Conservation (phyloP, 2,888 invertebrate species). For the Orchesella flavescens region DNA sequence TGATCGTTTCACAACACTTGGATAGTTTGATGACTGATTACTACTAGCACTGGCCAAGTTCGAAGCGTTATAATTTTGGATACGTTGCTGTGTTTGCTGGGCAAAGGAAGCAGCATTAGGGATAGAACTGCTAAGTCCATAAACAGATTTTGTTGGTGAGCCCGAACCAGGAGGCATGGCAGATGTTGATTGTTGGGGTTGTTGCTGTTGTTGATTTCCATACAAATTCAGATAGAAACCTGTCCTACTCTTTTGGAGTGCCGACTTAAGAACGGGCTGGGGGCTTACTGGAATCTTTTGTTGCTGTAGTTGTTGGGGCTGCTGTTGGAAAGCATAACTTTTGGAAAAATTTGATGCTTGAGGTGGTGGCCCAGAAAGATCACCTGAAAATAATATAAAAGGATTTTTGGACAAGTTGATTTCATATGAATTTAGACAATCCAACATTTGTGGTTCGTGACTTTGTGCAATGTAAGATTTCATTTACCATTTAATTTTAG, state of each 20-base stretch:
- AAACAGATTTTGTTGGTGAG: slow-evolving; percentile 38
- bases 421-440: neutral
- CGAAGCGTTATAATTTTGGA: neutral
- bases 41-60: slow-evolving; percentile 1
- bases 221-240: slow-evolving; percentile 61
- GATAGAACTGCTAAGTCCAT: slow-evolving; percentile 17
- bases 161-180: slow-evolving; percentile 1
- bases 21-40: neutral
- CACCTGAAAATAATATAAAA: slow-evolving; percentile 13
- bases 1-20: slow-evolving; percentile 66
- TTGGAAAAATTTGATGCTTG: slow-evolving; percentile 24
- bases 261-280: slow-evolving; percentile 49
- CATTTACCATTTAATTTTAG: slow-evolving; percentile 57
- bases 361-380: slow-evolving; percentile 29
- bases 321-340: slow-evolving; percentile 44
- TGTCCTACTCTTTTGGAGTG: slow-evolving; percentile 61
- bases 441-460: neutral
- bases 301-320: slow-evolving; percentile 35
- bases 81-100: neutral
- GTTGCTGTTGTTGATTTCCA: slow-evolving; percentile 45
- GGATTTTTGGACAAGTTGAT: neutral
- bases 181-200: neutral
- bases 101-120: neutral
- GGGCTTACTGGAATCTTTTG: slow-evolving; percentile 40
- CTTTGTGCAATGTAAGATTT: neutral